Percentiles rank a stretch among this genome's conserved stretches.
phyloP scores from a whole-genome alignment of 1,140 invertebrate species.

The Polypedilum vanderplanki region DNA sequence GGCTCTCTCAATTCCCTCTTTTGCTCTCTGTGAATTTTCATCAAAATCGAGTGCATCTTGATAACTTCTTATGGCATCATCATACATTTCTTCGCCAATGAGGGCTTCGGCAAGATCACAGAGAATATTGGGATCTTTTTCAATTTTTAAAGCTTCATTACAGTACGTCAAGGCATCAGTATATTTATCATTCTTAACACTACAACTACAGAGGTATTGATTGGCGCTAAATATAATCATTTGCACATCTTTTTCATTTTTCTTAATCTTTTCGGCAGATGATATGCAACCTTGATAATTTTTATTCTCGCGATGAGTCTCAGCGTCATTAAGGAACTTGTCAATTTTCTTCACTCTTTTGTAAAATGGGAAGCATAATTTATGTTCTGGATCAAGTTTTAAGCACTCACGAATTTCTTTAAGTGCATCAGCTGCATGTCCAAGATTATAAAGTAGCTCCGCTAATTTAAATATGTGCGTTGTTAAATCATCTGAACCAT shows the following conservation, averaged over 20 bases:
- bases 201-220: conserved; percentile 67
- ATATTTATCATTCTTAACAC: conserved; percentile 60
- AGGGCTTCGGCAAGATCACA: conserved; percentile 92
- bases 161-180: conserved; percentile 66
- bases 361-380: conserved; percentile 91
- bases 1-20: conserved; percentile 81
- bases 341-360: conserved; percentile 96
- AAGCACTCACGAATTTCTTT: conserved; percentile 94
- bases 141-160: conserved; percentile 68
- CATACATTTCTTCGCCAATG: conserved; percentile 81
- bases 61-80: conserved; percentile 85
- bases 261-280: conserved; percentile 60
- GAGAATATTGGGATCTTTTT: conserved; percentile 68
- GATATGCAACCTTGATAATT: conserved; percentile 70
- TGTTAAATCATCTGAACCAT: conserved; percentile 77
- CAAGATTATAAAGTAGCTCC: conserved; percentile 77
- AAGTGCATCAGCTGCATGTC: conserved; percentile 84
- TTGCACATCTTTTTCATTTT: conserved; percentile 59
- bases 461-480: conserved; percentile 62
- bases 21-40: conserved; percentile 68
- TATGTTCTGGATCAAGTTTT: conserved; percentile 96
- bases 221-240: conserved; percentile 69
- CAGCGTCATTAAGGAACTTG: conserved; percentile 71
- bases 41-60: conserved; percentile 83
- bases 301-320: conserved; percentile 58